phyloP scores from a whole-genome alignment of 2,113 vertebrate species.

The Ramphastos sulfuratus region DNA sequence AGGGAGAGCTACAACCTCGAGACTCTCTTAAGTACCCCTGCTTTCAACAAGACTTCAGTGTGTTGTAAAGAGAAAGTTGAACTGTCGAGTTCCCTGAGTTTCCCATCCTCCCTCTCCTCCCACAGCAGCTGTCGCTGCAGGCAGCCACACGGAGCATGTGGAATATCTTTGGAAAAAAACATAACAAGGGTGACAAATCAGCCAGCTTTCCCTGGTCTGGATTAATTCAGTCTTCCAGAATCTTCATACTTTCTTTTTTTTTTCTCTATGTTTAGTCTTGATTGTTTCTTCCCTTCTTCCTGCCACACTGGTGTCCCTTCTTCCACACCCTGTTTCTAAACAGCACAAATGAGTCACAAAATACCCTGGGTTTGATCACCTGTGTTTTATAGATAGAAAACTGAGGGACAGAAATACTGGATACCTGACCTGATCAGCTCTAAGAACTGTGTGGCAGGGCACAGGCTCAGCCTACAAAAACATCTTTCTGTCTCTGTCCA shows the following conservation, averaged over 20 bases:
- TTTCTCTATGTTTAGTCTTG: background rate
- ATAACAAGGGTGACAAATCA: background rate
- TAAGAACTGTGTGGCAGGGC: background rate
- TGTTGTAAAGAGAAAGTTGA: background rate
- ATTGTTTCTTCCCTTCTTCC: background rate
- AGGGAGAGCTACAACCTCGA: background rate
- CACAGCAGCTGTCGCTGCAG: background rate
- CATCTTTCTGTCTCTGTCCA: background rate
- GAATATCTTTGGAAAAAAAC: background rate
- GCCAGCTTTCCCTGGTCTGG: background rate
- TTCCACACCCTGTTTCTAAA: conserved; percentile 7
- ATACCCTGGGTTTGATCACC: background rate
- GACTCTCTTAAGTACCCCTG: background rate
- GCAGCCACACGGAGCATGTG: background rate
- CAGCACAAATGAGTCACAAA: background rate
- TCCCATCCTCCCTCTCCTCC: background rate
- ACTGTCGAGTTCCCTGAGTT: background rate
- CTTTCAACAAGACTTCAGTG: background rate
- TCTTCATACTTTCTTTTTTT: background rate
- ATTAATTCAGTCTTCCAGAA: background rate
- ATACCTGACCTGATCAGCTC: background rate
- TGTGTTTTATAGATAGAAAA: background rate
- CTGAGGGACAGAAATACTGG: background rate
- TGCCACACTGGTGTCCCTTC: background rate
- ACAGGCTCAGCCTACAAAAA: background rate